Conservation (phyloP, 2,888 invertebrate genomes). For the Candidula unifasciata region DNA sequence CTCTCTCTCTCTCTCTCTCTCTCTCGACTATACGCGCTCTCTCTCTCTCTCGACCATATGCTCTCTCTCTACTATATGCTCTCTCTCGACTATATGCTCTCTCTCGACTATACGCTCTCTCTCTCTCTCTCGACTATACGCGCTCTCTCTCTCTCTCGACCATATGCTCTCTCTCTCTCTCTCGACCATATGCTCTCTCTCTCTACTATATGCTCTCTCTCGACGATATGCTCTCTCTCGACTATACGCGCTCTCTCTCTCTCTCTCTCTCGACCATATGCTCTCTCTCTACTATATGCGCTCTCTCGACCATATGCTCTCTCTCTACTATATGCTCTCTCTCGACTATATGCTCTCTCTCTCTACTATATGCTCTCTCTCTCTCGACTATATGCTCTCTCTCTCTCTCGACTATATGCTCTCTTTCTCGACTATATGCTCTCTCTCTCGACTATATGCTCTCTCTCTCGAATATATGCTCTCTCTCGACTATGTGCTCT, state of each 20-base stretch:
- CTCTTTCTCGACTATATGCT: too few species aligned
- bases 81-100: neutral
- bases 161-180: neutral
- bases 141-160: neutral
- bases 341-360: neutral
- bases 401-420: too few species aligned
- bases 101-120: neutral
- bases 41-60: too few species aligned
- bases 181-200: neutral
- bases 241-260: neutral
- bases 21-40: too few species aligned
- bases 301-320: neutral
- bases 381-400: neutral
- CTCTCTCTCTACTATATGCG: neutral
- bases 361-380: neutral
- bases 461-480: neutral
- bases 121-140: neutral
- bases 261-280: too few species aligned
- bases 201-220: neutral
- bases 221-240: neutral
- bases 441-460: neutral
- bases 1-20: too few species aligned
- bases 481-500: neutral
- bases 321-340: neutral
- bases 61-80: neutral